Evolutionary conservation across 1,140 invertebrate species (phyloP).

Genomic region (Calosoma granatense): DNA sequence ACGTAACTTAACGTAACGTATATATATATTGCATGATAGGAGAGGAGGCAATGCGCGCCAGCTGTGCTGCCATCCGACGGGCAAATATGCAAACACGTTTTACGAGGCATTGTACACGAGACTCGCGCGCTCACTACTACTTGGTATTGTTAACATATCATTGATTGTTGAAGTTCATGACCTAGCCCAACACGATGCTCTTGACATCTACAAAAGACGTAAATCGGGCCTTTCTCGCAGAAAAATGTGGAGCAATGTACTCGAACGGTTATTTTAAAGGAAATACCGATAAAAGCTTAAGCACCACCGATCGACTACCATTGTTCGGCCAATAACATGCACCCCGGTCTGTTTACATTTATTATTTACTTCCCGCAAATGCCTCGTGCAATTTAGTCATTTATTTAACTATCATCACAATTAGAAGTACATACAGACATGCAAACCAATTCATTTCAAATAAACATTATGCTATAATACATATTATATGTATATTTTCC

Average conservation of each 20-base stretch:
- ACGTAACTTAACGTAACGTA: too few species aligned
- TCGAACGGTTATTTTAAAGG: not conserved
- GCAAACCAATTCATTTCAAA: too few species aligned
- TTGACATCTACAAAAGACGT: conserved; percentile 8
- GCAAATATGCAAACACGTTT: conserved; percentile 30
- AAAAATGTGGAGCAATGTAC: not conserved
- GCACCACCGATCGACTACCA: not conserved
- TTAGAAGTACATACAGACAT: too few species aligned
- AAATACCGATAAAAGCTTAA: not conserved
- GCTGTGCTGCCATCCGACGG: conserved; percentile 10
- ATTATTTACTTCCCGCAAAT: too few species aligned
- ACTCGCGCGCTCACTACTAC: conserved; percentile 16
- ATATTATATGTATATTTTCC: too few species aligned
- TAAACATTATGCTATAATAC: too few species aligned
- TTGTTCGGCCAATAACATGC: not conserved
- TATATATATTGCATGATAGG: too few species aligned
- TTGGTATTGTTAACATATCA: conserved; percentile 32
- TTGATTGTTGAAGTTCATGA: conserved; percentile 34
- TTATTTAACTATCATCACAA: too few species aligned
- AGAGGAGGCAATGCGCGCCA: not conserved
- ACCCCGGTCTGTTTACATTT: not conserved
- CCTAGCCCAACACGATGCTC: conserved; percentile 16
- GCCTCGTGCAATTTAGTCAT: too few species aligned
- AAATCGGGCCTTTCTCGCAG: not conserved
- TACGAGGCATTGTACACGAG: conserved; percentile 31